Evolutionary conservation across 2,888 invertebrate genomes (phyloP), one percentile per base, ranked within the genome.

Genomic region (Poecilus cupreus): DNA sequence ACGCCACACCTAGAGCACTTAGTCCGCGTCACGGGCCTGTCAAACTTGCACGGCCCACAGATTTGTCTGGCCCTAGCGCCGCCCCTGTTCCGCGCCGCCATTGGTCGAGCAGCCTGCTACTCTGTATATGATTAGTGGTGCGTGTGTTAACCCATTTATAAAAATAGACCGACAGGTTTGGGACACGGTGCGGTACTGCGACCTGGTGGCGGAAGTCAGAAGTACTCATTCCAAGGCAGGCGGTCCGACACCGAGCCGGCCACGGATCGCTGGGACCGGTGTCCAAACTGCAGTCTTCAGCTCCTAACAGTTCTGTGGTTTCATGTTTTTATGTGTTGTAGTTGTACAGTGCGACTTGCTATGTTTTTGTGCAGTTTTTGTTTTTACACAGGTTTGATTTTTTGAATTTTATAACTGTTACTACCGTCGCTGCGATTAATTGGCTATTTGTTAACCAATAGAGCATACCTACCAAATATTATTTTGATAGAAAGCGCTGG

Each of bases 1-100:
- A 84, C 85, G 89, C 89, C 88, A 89, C 90, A 88, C 89, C 90
- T 89, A 87, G 87, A 88, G 85, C 87, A 88, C 88, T 90, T 90
- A 88, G 89, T 89, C 87, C 84, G 87, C 88, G 89, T 89, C 89
- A 88, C 86, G 86, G 83, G 85, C 85, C 86, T 88, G 89, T 89
- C 89, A 89, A 88, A 86, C 85, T 85, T 85, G 89, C 85, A 87
- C 89, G 87, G 87, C 89, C 89, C 88, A 86, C 86, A 88, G 87
- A 89, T 89, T 89, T 88, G 87, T 89, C 89, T 85, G 85, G 84
- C 85, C 83, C 84, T 87, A 83, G 88, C 88, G 87, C 89, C 89
- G 89, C 89, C 89, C 86, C 87, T 88, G 88, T 85, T 83, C 84
- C 83, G 84, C 81, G 83, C 84, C 82, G 83, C 86, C 85, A 89